Evolutionary conservation across 2,113 vertebrate genomes (phyloP), one percentile per base, ranked within the genome.

Genomic region (Octodon degus): DNA sequence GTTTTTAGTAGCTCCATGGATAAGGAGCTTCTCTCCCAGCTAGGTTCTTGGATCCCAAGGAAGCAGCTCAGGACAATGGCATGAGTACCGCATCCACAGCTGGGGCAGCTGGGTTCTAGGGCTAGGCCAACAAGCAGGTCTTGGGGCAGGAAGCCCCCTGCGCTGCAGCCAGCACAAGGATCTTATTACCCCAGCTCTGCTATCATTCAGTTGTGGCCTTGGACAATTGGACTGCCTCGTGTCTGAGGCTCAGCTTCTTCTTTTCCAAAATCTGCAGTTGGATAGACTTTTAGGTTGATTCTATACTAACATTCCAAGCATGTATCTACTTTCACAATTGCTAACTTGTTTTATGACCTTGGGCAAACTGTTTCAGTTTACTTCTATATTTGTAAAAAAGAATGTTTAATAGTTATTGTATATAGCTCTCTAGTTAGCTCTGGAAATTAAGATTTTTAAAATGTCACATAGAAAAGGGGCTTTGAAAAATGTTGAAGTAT

Each of bases 391-490:
- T 60, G 2, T 77, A 93, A 94, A 76, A 65, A 7, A 25, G 5
- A 32, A 3, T 2, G 24, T 17, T 79, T 79, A 82, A 25, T 60
- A 63, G 27, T 58, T 83, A 89, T 13, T 70, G 5, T 76, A 91
- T 20, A 19, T 47, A 55, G 10, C 32, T 82, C 65, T 83, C 40
- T 89, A 68, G 2, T 25, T 79, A 62, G 3, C 34, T 93, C 58
- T 86, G 30, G 70, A 90, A 80, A 89, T 47, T 72, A 65, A 89
- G 37, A 90, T 19, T 12, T 12, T 47, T 72, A 91, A 81, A 63
- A 81, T 40, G 22, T 98, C 88, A 97, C 96, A 11, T 98, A 98
- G 67, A 92, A 86, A 90, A 47, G 27, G 32, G 16, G 20, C 50
- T 80, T 58, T 93, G 53, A 86, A 90, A 89, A 89, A 89, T 77